Evolutionary conservation across 2,888 invertebrate genomes (phyloP), one percentile per base, ranked within the genome.

Genomic region (Ecliptopera silaceata): DNA sequence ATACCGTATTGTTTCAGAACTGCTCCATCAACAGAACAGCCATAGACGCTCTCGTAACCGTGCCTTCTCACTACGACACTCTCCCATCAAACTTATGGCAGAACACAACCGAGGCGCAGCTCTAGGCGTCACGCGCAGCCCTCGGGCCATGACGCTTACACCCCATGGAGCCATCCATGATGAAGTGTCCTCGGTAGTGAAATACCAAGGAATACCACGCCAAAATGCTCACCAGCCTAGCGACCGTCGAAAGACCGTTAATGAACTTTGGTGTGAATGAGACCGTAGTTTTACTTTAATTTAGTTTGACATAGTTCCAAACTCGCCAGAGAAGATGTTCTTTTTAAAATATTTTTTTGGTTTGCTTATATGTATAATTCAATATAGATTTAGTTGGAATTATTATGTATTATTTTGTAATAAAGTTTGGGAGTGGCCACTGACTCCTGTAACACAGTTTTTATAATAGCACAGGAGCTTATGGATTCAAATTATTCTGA

Each of bases 21-120:
- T 96, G 96, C 79, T 94, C 94, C 47, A 91, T 94, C 52, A 93
- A 85, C 68, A 90, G 96, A 36, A 93, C 93, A 6, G 83, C 93
- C 2, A 94, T 94, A 20, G 96, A 96, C 66, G 96, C 96, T 3
- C 82, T 96, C 56, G 84, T 93, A 55, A 96, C 96, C 0, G 94
- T 96, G 17, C 96, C 96, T 0, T 93, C 94, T 2, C 96, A 96
- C 84, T 95, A 93, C 75, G 95, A 95, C 82, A 92, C 92, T 13
- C 79, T 93, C 4, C 88, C 92, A 1, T 91, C 91, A 4, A 90
- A 91, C 72, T 66, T 92, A 50, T 91, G 92, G 92, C 91, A 88
- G 68, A 86, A 71, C 69, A 65, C 86, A 11, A 56, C 78, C n/a
- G 88, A 89, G 64, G 82, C 88, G 68, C 86, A 88, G 73, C 77